These are phyloP conservation scores for Drosophila setifemur DNA, from an alignment of 1,140 invertebrate genomes.

Conservation along the genomic window DNA sequence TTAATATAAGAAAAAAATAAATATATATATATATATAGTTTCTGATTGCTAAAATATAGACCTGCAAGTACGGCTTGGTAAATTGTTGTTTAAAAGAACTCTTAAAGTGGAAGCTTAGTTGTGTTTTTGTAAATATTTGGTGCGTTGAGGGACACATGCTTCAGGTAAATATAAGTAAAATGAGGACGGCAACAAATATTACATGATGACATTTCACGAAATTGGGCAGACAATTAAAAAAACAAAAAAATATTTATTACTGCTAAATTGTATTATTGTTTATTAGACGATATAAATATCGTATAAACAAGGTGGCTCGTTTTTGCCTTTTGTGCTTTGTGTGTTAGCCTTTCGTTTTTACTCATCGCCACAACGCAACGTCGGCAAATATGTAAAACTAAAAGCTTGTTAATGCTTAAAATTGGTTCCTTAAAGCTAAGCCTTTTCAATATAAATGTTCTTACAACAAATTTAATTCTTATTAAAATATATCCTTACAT, in stretches of 20 bases:
- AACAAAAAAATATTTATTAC: neutral
- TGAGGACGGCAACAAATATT: conserved; percentile 46
- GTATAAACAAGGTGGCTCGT: no score
- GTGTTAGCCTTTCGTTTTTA: no score
- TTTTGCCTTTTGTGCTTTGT: neutral
- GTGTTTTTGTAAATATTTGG: conserved; percentile 50
- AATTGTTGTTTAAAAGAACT: conserved; percentile 8
- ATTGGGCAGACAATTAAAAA: conserved; percentile 5
- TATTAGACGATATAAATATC: no score
- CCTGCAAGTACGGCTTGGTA: conserved; percentile 15
- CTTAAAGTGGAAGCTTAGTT: conserved; percentile 21
- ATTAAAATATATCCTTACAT: no score
- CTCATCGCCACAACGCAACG: conserved; percentile 3
- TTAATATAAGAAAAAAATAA: conserved; percentile 11
- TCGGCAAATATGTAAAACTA: neutral
- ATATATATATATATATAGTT: conserved; percentile 3
- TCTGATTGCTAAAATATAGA: conserved; percentile 33
- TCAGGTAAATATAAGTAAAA: conserved; percentile 45
- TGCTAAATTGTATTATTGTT: neutral
- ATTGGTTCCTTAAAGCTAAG: no score
- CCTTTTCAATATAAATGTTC: no score
- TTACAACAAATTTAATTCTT: no score
- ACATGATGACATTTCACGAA: conserved; percentile 57
- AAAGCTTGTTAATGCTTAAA: neutral
- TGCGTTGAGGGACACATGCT: conserved; percentile 32